Base-by-base conservation (phyloP, 2,113 vertebrate species). In the Emydura subglobosa region DNA sequence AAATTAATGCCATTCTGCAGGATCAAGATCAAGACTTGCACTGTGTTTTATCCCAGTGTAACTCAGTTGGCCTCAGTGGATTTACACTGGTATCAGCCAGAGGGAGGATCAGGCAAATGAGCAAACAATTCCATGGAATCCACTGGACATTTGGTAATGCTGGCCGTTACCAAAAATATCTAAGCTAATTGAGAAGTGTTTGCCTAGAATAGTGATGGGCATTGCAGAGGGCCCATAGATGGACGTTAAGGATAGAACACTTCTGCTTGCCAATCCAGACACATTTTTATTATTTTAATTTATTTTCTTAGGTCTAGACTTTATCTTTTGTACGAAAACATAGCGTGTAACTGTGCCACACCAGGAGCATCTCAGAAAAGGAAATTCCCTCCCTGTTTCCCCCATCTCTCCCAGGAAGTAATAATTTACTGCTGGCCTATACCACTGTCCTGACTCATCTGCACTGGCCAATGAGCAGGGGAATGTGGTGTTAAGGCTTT, bases 41-140 rank as follows among this genome's bases (percentile, higher is more conserved):
- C 8, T 74, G 84, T 31, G 12, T 61, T 80, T 91, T 84, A 72
- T 10, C 42, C 1, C 1, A 50, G 19, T 31, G 55, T 85, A 81
- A 89, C 4, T n/a, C 39, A 2, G 6, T 65, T 78, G 72, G 76
- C 65, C 65, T 68, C 47, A 29, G 5, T 27, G 54, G 44, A 55
- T 95, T 93, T 83, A 78, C 24, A 65, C 29, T 31, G 47, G 14
- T 59, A 51, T 10, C 14, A 82, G 13, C n/a, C 55, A 6, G 5
- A 65, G 61, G 4, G 16, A 4, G 1, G 21, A 83, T 65, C 17
- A 88, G 83, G 74, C 47, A 86, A 86, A 50, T 5, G 81, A 79
- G 2, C 11, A 39, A n/a, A 5, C 1, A 1, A 0, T 79, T 91
- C 44, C 1, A 9, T 31, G 17, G 61, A 68, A 24, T 21, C 12